A percentile compares a stretch with the other conserved stretches of the same genome.
Conservation (phyloP, 2,888 invertebrate genomes). For the Carabus problematicus region DNA sequence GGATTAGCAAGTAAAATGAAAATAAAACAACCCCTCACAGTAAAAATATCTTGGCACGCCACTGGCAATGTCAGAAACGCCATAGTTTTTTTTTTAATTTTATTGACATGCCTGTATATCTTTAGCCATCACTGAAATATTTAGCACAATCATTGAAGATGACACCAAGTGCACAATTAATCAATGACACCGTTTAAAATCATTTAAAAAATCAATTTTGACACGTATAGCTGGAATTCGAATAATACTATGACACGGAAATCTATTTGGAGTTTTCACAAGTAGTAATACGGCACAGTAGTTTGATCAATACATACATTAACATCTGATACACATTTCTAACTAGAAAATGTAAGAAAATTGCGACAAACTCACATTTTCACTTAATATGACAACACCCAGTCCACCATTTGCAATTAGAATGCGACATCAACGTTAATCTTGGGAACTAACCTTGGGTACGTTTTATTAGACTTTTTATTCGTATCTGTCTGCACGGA, state of each 20-base stretch:
- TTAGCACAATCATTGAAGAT: background rate
- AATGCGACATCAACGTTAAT: constrained; percentile 21
- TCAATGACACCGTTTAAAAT: background rate
- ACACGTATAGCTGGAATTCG: constrained; percentile 26
- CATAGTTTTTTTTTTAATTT: constrained; percentile 31
- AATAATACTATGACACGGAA: constrained; percentile 1
- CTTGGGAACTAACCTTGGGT: constrained; percentile 6
- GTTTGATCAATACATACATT: constrained; percentile 29
- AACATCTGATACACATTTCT: constrained; percentile 22
- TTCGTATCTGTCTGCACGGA: too few species aligned
- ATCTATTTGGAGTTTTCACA: constrained; percentile 4
- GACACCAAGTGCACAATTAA: constrained; percentile 7
- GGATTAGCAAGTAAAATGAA: background rate
- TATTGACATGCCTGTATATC: constrained; percentile 32
- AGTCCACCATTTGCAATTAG: constrained; percentile 41
- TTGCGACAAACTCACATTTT: constrained; percentile 56
- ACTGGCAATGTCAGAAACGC: constrained; percentile 37
- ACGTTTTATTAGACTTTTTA: background rate
- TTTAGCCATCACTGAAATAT: constrained; percentile 4
- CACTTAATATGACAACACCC: constrained; percentile 58
- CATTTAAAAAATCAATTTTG: constrained; percentile 12
- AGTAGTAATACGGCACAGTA: background rate
- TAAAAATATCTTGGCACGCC: constrained; percentile 25
- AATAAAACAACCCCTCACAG: constrained; percentile 17
- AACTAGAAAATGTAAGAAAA: constrained; percentile 45